phyloP scores from a whole-genome alignment of 2,797 vertebrate species.

The Macroramphosus scolopax region DNA sequence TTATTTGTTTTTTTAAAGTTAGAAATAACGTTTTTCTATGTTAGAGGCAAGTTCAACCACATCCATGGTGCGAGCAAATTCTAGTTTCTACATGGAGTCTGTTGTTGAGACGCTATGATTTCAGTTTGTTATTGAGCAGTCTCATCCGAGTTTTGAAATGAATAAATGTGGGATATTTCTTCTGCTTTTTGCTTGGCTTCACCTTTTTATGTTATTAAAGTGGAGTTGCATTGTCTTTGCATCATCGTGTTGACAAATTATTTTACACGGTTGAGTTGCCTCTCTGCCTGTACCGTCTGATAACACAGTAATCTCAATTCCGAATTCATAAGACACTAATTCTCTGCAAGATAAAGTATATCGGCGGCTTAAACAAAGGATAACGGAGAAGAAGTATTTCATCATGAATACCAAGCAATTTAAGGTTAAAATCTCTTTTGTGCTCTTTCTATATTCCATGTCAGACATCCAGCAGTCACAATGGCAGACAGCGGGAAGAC shows the following conservation, averaged over 20 bases:
- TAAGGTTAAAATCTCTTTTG: constrained; percentile 43
- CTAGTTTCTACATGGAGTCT: no score
- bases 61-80: no score
- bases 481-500: constrained; percentile 72
- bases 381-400: constrained; percentile 39
- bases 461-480: constrained; percentile 56
- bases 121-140: neutral
- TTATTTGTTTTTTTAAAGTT: no score
- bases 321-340: constrained; percentile 13
- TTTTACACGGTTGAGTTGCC: constrained; percentile 41
- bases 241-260: constrained; percentile 65
- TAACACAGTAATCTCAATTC: constrained; percentile 27
- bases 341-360: constrained; percentile 23
- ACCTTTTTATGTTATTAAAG: constrained; percentile 25
- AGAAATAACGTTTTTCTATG: no score
- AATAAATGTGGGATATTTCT: neutral
- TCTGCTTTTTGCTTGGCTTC: constrained; percentile 1
- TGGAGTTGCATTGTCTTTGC: constrained; percentile 57
- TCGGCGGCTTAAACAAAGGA: constrained; percentile 34
- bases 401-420: constrained; percentile 37
- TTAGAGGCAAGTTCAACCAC: no score
- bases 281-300: constrained; percentile 34
- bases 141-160: neutral
- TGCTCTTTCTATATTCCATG: constrained; percentile 32
- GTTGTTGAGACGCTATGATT: no score